Base-by-base conservation (phyloP, 1,140 invertebrate genomes). In the Zaprionus taronus region DNA sequence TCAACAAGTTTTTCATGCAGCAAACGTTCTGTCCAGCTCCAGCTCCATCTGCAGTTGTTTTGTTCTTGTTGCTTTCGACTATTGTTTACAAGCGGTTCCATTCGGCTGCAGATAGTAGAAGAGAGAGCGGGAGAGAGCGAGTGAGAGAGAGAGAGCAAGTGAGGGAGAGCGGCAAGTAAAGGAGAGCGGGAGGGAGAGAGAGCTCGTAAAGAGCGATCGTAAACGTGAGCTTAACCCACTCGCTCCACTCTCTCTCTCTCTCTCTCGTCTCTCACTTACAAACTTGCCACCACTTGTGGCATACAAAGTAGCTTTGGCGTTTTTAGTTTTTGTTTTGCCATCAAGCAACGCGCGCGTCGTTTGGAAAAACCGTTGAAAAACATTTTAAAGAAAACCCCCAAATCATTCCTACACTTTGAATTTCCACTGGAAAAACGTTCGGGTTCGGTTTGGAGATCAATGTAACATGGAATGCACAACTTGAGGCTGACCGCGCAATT, bases 51-150 rank as follows among this genome's bases (percentile, higher is more conserved):
- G 41, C 58, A 53, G 28, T 58, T 58, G 34, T 67, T 47, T 67
- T 67, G 64, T 63, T 62, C 53, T 62, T 56, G 41, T n/a, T 60
- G 71, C 38, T 20, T 47, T 77, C 31, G 17, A 44, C 75, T 79
- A 67, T 81, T 79, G 81, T 83, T 77, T 79, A 66, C 77, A 76
- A 79, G 63, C 69, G 72, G 81, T 83, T 83, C 81, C 81, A 80
- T 71, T 58, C 76, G 77, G 63, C 55, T 83, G 69, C 68, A 72
- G 68, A 36, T 41, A 63, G 71, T 58, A 60, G 36, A 22, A 38
- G 14, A 67, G 64, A 74, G 58, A 26, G 22, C 7, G 63, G n/a
- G 34, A 66, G 31, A 62, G 47, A 44, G 62, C 24, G 53, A 36
- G 22, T 24, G 44, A 34, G 36, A 20, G 28, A 20, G 28, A 75